A percentile compares a stretch with the other conserved stretches of the same genome.
These are phyloP conservation scores for Gorilla gorilla DNA, from an alignment of 2,113 vertebrate species.

Conservation along the genomic window DNA sequence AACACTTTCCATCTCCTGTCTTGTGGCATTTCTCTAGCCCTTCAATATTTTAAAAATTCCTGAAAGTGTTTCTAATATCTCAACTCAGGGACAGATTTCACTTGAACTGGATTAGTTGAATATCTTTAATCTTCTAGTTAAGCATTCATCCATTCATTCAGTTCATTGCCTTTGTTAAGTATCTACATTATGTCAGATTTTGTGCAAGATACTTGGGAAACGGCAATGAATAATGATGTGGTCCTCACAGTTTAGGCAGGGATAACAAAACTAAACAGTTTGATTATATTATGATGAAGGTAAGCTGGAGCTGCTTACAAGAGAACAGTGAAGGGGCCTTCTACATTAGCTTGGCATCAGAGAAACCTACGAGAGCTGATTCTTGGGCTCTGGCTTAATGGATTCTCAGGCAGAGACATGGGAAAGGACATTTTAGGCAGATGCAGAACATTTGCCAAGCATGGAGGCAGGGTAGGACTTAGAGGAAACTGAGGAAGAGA, in stretches of 20 bases:
- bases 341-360: background rate
- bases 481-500: background rate
- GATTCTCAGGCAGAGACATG: background rate
- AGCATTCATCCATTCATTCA: background rate
- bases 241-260: background rate
- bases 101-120: background rate
- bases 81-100: background rate
- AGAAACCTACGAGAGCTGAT: background rate
- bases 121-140: background rate
- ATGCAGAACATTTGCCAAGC: background rate
- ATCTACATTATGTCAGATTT: background rate
- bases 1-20: background rate
- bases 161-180: background rate
- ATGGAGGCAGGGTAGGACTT: background rate
- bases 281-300: background rate
- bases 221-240: background rate
- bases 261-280: background rate
- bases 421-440: background rate
- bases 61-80: background rate
- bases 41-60: conserved; percentile 40
- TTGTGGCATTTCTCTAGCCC: conserved; percentile 10
- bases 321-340: background rate
- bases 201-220: background rate
- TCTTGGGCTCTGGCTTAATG: background rate
- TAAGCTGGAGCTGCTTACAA: background rate